phyloP scores from a whole-genome alignment of 2,888 invertebrate species.

The Panopea generosa region DNA sequence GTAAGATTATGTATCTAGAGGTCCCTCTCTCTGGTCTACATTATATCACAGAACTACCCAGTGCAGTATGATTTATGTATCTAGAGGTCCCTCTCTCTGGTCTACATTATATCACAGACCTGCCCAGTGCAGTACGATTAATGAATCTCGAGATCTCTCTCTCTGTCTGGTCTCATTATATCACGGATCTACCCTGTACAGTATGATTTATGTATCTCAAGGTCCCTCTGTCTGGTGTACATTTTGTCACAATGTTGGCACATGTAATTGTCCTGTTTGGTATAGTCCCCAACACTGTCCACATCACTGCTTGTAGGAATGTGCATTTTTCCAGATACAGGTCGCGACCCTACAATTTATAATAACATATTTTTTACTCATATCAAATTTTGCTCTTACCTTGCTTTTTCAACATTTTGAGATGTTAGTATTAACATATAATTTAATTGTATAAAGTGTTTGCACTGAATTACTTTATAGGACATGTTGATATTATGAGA shows the following conservation, averaged over 20 bases:
- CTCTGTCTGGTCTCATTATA: too few relatives aligned
- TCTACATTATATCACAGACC: conserved; percentile 83
- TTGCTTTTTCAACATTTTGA: too few relatives aligned
- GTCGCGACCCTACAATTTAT: conserved; percentile 26
- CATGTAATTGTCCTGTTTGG: conserved; percentile 67
- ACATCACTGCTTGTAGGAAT: conserved; percentile 25
- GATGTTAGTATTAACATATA: too few relatives aligned
- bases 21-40: too few relatives aligned
- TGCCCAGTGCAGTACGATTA: too few relatives aligned
- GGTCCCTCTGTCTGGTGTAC: conserved; percentile 77
- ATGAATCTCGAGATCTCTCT: too few relatives aligned
- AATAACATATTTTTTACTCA: too few relatives aligned
- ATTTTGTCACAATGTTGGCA: conserved; percentile 83
- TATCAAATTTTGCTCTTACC: too few relatives aligned
- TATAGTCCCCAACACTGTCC: conserved; percentile 47
- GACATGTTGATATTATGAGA: too few relatives aligned
- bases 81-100: conserved; percentile 75
- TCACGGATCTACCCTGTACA: conserved; percentile 67
- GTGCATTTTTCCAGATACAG: conserved; percentile 16
- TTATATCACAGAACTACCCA: conserved; percentile 30
- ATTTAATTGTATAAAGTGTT: too few relatives aligned
- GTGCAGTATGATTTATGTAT: conserved; percentile 83
- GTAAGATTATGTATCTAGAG: conserved; percentile 12
- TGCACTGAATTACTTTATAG: too few relatives aligned
- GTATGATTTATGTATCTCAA: conserved; percentile 82